These are phyloP conservation scores for Scolopax mira DNA, from an alignment of 2,113 vertebrate genomes.

Conservation along the genomic window DNA sequence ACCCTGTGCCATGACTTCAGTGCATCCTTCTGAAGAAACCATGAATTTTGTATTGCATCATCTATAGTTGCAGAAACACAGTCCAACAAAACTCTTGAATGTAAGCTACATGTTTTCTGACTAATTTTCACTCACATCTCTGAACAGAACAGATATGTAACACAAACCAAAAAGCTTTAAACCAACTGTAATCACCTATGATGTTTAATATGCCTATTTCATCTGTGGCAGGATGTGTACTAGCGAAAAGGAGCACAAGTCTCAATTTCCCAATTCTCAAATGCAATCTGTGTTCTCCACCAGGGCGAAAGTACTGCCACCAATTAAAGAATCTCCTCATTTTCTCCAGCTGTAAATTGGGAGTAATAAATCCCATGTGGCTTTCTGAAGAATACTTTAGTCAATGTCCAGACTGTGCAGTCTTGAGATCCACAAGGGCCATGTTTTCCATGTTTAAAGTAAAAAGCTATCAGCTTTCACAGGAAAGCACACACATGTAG, in stretches of 20 bases:
- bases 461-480: not conserved
- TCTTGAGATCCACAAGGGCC: not conserved
- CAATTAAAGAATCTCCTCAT: not conserved
- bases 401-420: not conserved
- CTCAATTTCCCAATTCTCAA: not conserved
- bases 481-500: not conserved
- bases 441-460: not conserved
- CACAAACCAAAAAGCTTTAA: not conserved
- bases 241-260: not conserved
- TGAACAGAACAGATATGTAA: not conserved
- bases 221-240: not conserved
- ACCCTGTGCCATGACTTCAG: not conserved
- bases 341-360: not conserved
- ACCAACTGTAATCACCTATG: not conserved
- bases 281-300: not conserved
- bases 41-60: not conserved
- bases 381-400: not conserved
- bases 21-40: not conserved
- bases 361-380: not conserved
- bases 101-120: not conserved
- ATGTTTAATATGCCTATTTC: not conserved
- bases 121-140: not conserved
- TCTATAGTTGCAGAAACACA: not conserved
- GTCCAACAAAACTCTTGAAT: not conserved
- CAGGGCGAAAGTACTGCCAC: not conserved